Evolutionary conservation across 2,888 invertebrate genomes (phyloP).

Genomic region (Halocaridina rubra): DNA sequence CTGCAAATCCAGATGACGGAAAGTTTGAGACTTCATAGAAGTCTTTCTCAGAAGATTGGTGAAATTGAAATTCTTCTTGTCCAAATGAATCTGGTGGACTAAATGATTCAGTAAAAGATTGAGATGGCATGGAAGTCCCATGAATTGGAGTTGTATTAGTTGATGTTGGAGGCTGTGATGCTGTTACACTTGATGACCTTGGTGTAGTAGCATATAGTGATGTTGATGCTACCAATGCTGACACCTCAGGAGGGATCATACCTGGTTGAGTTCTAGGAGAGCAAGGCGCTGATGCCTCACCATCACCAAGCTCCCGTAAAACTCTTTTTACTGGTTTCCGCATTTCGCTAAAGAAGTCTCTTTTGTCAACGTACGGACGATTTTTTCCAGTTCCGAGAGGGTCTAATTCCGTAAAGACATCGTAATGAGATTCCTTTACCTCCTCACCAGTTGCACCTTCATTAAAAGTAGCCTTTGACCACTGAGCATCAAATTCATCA

Average conservation of each 20-base stretch:
- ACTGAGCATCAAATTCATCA: conserved; percentile 50
- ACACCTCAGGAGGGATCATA: conserved; percentile 63
- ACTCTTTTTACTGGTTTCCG: conserved; percentile 95
- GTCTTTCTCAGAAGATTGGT: conserved; percentile 36
- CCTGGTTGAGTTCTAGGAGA: conserved; percentile 61
- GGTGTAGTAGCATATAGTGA: conserved; percentile 60
- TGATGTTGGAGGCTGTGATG: conserved; percentile 64
- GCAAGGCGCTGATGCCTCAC: conserved; percentile 43
- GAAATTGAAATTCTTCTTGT: conserved; percentile 43
- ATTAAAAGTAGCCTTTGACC: conserved; percentile 27
- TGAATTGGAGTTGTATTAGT: conserved; percentile 67
- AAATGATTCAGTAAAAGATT: conserved; percentile 58
- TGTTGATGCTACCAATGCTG: conserved; percentile 61
- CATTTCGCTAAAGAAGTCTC: conserved; percentile 94
- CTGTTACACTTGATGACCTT: conserved; percentile 40
- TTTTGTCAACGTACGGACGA: conserved; percentile 93
- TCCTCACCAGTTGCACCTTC: background rate
- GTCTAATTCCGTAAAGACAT: conserved; percentile 93
- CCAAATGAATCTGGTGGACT: conserved; percentile 55
- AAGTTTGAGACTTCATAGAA: conserved; percentile 47
- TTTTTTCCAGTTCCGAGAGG: conserved; percentile 91
- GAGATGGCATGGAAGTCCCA: conserved; percentile 65
- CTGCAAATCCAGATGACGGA: conserved; percentile 56
- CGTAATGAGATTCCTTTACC: conserved; percentile 70
- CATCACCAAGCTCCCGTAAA: conserved; percentile 80